Percentiles rank a stretch among this genome's conserved stretches.
Conservation (phyloP, 1,140 invertebrate genomes). For the Ruditapes philippinarum region DNA sequence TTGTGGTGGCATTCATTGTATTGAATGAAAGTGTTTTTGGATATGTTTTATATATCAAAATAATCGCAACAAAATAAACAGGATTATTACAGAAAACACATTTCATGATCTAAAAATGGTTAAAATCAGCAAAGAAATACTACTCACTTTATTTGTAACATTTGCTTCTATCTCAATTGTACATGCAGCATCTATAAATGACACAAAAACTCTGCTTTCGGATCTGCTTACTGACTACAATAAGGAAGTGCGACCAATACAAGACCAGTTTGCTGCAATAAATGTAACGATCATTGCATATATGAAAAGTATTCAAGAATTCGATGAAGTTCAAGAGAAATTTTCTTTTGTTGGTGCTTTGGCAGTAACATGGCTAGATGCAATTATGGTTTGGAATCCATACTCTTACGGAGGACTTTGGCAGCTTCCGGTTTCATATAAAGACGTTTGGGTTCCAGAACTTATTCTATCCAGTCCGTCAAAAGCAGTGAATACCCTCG, state of each 20-base stretch:
- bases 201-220: slow-evolving; percentile 30
- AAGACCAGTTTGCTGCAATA: background rate
- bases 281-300: background rate
- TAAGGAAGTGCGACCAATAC: slow-evolving; percentile 30
- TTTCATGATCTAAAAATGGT: no score
- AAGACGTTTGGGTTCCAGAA: slow-evolving; percentile 50
- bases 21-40: no score
- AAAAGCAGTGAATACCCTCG: slow-evolving; percentile 16
- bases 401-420: background rate
- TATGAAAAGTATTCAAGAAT: slow-evolving; percentile 37
- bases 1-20: no score
- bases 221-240: slow-evolving; percentile 23
- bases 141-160: background rate
- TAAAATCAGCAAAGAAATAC: background rate
- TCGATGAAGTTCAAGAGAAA: slow-evolving; percentile 52
- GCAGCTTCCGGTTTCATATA: background rate
- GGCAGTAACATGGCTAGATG: slow-evolving; percentile 16
- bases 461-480: slow-evolving; percentile 23
- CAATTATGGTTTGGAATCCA: slow-evolving; percentile 37
- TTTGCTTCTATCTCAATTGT: no score
- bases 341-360: slow-evolving; percentile 23
- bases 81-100: no score
- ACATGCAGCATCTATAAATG: background rate
- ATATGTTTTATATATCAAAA: no score
- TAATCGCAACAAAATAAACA: no score